phyloP scores from a whole-genome alignment of 2,888 invertebrate species.

The Micoletzkya japonica region DNA sequence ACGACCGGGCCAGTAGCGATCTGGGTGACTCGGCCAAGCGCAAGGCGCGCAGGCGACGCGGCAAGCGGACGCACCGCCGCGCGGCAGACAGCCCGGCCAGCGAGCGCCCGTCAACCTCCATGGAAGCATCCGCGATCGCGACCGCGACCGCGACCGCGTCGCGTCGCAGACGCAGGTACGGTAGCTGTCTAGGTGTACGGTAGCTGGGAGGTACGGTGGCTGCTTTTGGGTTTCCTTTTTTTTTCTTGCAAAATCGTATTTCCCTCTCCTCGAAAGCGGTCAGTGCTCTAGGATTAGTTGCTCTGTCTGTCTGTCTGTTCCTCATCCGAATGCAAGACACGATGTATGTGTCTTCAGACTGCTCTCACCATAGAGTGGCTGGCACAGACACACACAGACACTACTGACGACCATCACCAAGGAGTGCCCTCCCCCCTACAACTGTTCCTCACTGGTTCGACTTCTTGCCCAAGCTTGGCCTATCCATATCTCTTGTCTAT shows the following conservation, averaged over 20 bases:
- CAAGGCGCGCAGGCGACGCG: background rate
- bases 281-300: constrained; percentile 6
- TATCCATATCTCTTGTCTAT: background rate
- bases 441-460: background rate
- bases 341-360: constrained; percentile 20
- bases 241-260: background rate
- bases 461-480: background rate
- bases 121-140: background rate
- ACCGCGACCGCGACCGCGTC: no score
- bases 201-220: constrained; percentile 9
- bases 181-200: constrained; percentile 3
- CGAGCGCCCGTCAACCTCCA: background rate
- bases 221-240: background rate
- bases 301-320: background rate
- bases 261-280: background rate
- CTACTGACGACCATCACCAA: background rate
- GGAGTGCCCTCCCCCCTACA: background rate
- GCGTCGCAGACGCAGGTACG: constrained; percentile 14
- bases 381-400: background rate
- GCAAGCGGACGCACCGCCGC: background rate
- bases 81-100: constrained; percentile 11
- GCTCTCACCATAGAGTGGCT: background rate
- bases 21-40: constrained; percentile 3
- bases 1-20: background rate
- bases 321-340: background rate